These are phyloP conservation scores for Ylistrum balloti DNA, from an alignment of 1,140 invertebrate genomes.

Conservation along the genomic window DNA sequence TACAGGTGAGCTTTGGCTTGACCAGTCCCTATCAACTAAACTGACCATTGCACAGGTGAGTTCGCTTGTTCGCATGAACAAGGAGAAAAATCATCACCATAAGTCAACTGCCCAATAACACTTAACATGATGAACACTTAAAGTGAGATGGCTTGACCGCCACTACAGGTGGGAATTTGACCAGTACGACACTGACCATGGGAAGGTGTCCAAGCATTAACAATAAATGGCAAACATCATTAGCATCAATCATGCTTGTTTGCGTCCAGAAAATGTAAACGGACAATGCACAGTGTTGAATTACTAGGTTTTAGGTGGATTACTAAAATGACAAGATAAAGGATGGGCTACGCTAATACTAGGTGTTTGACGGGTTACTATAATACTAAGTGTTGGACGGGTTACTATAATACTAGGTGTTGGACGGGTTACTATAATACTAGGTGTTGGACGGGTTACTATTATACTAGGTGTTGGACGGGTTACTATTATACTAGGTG, in stretches of 20 bases:
- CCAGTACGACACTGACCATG: not conserved
- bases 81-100: not conserved
- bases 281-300: not conserved
- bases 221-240: not conserved
- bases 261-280: not conserved
- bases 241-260: conserved; percentile 30
- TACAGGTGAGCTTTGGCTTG: no score
- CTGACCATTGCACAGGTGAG: not conserved
- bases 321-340: no score
- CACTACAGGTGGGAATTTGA: conserved; percentile 22
- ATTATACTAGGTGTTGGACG: no score
- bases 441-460: no score
- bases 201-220: not conserved
- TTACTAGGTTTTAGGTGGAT: not conserved
- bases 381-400: no score
- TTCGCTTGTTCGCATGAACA: not conserved
- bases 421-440: no score
- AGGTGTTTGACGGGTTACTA: no score
- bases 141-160: conserved; percentile 7
- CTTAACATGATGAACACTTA: not conserved
- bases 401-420: no score
- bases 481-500: no score
- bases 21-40: no score
- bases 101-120: conserved; percentile 3
- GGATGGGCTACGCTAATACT: no score